A percentile compares a stretch with the other conserved stretches of the same genome.
Evolutionary conservation across 2,113 vertebrate species (phyloP).

Genomic region (Xiphias gladius): DNA sequence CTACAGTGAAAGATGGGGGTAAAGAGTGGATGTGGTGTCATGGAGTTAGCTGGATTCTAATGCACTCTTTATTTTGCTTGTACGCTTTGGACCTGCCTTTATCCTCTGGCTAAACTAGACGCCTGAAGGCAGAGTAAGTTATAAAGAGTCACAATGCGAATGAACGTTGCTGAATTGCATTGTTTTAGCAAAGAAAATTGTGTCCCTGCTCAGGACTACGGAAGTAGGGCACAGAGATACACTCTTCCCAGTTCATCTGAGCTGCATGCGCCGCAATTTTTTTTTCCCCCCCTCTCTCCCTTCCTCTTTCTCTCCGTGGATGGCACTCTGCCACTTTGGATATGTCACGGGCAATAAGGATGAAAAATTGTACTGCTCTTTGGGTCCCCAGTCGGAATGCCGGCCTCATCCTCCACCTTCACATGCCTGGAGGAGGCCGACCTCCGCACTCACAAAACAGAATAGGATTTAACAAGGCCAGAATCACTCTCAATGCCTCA

Average conservation of each 20-base stretch:
- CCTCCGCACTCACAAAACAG: constrained; percentile 79
- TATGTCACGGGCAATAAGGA: constrained; percentile 91
- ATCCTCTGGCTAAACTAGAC: constrained; percentile 26
- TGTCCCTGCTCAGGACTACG: constrained; percentile 27
- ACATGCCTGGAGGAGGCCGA: constrained; percentile 81
- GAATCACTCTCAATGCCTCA: constrained; percentile 73
- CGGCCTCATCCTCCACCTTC: constrained; percentile 71
- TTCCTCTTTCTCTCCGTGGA: constrained; percentile 41
- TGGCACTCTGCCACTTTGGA: constrained; percentile 86
- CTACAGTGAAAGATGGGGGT: not conserved
- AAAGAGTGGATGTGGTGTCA: constrained; percentile 11
- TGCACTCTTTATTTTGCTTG: constrained; percentile 11
- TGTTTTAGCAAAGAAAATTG: constrained; percentile 69
- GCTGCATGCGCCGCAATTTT: constrained; percentile 42
- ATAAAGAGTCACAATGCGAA: constrained; percentile 30
- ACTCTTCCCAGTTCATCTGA: constrained; percentile 54
- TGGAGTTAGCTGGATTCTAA: not conserved
- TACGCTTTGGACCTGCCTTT: constrained; percentile 7
- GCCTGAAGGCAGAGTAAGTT: constrained; percentile 24
- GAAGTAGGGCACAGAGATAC: constrained; percentile 43
- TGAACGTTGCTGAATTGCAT: constrained; percentile 63
- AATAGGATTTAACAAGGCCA: constrained; percentile 85
- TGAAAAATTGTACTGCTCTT: constrained; percentile 90
- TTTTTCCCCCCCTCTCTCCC: not conserved
- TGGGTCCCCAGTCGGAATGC: constrained; percentile 67